Conservation (phyloP, 1,140 invertebrate species). For the Brachionus koreanus region DNA sequence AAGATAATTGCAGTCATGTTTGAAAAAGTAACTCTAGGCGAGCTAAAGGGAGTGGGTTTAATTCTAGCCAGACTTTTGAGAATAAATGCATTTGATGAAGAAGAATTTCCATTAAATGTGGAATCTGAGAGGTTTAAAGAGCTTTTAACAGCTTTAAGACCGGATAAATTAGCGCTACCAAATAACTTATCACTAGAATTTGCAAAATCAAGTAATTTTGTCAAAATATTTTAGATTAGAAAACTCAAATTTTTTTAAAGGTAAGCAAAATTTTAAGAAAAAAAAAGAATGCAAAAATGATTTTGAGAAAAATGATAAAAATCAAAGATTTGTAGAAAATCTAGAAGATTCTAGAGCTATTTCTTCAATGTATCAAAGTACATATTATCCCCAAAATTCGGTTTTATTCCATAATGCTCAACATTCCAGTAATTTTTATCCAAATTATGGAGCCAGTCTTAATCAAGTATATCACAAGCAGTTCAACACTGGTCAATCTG, state of each 20-base stretch:
- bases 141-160: background rate
- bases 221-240: background rate
- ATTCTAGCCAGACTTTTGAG: background rate
- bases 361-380: background rate
- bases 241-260: background rate
- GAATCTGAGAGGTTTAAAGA: background rate
- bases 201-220: background rate
- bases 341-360: background rate
- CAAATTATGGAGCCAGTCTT: background rate
- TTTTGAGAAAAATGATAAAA: background rate
- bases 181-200: background rate
- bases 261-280: background rate
- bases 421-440: background rate
- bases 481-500: background rate
- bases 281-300: background rate
- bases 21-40: slow-evolving; percentile 46
- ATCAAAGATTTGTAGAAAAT: background rate
- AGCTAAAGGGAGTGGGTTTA: background rate
- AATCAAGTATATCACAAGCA: background rate
- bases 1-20: slow-evolving; percentile 60
- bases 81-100: background rate
- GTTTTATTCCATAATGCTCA: background rate
- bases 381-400: background rate
- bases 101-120: background rate
- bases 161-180: background rate